A percentile compares a stretch with the other conserved stretches of the same genome.
Conservation (phyloP, 2,113 vertebrate genomes). For the Engraulis encrasicolus region DNA sequence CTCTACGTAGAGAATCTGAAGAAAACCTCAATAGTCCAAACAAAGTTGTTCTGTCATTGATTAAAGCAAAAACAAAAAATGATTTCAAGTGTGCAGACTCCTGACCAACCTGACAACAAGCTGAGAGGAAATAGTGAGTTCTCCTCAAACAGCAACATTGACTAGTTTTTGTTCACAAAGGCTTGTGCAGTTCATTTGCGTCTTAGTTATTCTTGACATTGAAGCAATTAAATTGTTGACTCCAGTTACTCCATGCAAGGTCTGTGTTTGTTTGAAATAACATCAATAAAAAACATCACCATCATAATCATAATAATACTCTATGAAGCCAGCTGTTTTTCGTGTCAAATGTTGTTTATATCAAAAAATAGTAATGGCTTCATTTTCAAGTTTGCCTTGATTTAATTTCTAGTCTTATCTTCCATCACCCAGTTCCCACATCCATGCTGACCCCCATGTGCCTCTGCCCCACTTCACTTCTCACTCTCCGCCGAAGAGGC, state of each 20-base stretch:
- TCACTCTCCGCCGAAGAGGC: conserved; percentile 93
- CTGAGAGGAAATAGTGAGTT: not conserved
- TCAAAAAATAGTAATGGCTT: not conserved
- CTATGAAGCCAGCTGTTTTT: not conserved
- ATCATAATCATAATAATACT: too few species aligned
- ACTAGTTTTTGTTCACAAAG: not conserved
- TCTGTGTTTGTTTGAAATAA: not conserved
- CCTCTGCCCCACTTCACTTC: conserved; percentile 81
- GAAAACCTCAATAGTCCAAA: too few species aligned
- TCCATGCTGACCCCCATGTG: not conserved
- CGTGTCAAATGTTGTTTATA: not conserved
- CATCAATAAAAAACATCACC: too few species aligned
- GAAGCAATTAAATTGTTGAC: too few species aligned
- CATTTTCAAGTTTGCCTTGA: too few species aligned
- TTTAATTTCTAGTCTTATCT: too few species aligned
- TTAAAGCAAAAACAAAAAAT: too few species aligned
- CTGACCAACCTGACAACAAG: conserved; percentile 77
- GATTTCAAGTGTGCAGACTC: too few species aligned
- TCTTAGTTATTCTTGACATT: too few species aligned
- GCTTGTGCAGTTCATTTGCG: not conserved
- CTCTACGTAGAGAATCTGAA: too few species aligned
- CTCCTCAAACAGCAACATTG: not conserved
- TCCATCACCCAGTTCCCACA: not conserved
- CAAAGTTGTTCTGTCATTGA: too few species aligned
- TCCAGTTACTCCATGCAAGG: too few species aligned